Conservation (phyloP, 1,140 invertebrate genomes). For the Lordiphosa collinella region DNA sequence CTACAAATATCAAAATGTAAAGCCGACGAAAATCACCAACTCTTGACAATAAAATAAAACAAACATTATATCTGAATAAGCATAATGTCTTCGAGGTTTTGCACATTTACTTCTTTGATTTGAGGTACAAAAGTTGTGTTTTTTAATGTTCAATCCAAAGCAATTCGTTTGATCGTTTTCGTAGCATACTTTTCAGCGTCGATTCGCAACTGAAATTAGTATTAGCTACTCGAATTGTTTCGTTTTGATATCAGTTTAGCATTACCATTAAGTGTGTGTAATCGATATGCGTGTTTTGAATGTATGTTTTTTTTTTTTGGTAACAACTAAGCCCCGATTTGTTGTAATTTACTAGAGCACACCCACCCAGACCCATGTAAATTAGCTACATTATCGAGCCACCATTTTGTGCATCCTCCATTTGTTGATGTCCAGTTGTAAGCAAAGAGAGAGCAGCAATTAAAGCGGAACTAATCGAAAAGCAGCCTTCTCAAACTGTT, state of each 20-base stretch:
- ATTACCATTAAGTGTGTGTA: slow-evolving; percentile 28
- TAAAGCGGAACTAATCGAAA: not conserved
- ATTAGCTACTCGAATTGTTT: too few relatives aligned
- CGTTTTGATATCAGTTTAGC: not conserved
- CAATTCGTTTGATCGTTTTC: too few relatives aligned
- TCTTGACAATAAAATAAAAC: too few relatives aligned
- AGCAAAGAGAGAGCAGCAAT: slow-evolving; percentile 10
- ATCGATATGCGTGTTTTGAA: slow-evolving; percentile 51
- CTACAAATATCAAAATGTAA: too few relatives aligned
- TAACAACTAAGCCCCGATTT: slow-evolving; percentile 36
- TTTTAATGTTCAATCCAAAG: too few relatives aligned
- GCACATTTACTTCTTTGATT: too few relatives aligned
- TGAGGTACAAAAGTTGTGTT: too few relatives aligned
- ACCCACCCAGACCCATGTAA: slow-evolving; percentile 36
- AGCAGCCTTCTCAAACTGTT: slow-evolving; percentile 24
- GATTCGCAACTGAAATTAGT: not conserved
- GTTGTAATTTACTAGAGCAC: slow-evolving; percentile 53
- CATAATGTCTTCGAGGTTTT: too few relatives aligned
- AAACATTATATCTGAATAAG: too few relatives aligned
- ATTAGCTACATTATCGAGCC: slow-evolving; percentile 21
- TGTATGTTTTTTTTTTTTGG: slow-evolving; percentile 34
- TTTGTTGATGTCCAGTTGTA: slow-evolving; percentile 32
- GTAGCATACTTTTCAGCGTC: slow-evolving; percentile 2
- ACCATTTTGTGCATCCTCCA: slow-evolving; percentile 48
- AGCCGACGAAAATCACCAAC: too few relatives aligned